Conservation (phyloP, 2,113 vertebrate genomes). For the Macroglossus sobrinus region DNA sequence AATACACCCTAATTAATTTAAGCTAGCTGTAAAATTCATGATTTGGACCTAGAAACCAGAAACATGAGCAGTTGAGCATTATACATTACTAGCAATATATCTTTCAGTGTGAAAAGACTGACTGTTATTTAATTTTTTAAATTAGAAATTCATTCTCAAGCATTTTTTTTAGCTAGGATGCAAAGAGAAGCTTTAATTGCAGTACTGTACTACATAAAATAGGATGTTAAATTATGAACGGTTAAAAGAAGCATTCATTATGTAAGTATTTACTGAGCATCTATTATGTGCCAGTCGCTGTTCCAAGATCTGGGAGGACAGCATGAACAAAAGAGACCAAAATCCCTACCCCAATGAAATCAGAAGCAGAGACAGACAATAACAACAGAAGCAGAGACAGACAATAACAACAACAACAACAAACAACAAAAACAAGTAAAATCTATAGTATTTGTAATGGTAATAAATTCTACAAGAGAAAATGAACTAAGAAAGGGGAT, state of each 20-base stretch:
- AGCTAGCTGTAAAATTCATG: not conserved
- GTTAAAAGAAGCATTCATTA: not conserved
- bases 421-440: not conserved
- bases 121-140: constrained; percentile 38
- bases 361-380: not conserved
- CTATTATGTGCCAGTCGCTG: not conserved
- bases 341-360: not conserved
- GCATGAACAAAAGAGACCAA: not conserved
- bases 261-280: not conserved
- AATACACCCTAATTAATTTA: constrained; percentile 1
- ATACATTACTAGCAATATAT: not conserved
- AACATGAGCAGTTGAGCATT: not conserved
- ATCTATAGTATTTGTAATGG: not conserved
- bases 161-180: not conserved
- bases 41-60: not conserved
- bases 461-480: not conserved
- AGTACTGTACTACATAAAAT: not conserved
- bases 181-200: not conserved
- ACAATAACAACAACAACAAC: not conserved
- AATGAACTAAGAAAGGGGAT: not conserved
- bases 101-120: not conserved
- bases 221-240: not conserved
- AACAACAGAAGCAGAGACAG: not conserved
- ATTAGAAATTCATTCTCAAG: constrained; percentile 24
- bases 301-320: not conserved